Conservation (phyloP, 2,113 vertebrate species). For the Empidonax alnorum region DNA sequence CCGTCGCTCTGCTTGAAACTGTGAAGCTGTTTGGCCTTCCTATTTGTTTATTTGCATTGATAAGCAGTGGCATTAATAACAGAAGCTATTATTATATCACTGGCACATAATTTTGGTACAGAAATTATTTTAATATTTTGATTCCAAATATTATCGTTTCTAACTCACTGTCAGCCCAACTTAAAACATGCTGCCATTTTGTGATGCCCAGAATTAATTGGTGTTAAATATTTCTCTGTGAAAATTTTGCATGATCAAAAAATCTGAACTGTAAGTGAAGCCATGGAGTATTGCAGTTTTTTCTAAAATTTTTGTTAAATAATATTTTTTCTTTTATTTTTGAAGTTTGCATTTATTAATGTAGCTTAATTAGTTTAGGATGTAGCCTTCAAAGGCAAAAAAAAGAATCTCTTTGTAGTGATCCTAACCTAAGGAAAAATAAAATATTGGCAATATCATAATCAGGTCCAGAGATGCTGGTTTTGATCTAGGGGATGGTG, state of each 20-base stretch:
- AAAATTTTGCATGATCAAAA: neutral
- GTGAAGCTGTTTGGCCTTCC: neutral
- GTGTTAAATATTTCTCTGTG: neutral
- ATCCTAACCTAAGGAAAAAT: neutral
- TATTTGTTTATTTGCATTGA: neutral
- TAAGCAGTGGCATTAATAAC: neutral
- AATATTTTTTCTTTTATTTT: neutral
- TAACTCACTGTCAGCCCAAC: neutral
- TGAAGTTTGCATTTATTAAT: neutral
- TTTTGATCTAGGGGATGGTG: neutral
- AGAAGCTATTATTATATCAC: neutral
- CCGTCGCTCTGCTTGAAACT: neutral
- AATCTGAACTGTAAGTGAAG: neutral
- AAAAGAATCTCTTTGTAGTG: neutral
- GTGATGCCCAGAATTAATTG: neutral
- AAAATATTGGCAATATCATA: neutral
- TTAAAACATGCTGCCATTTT: neutral
- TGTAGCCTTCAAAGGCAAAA: neutral
- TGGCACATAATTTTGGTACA: neutral
- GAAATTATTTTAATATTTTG: neutral
- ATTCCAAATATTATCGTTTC: fast-evolving
- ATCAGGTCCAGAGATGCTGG: neutral
- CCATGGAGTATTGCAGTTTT: neutral
- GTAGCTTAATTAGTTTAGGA: neutral
- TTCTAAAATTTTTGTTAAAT: neutral